Evolutionary conservation across 2,888 invertebrate genomes (phyloP), one percentile per base, ranked within the genome.

Genomic region (Orchesellides sinensis): DNA sequence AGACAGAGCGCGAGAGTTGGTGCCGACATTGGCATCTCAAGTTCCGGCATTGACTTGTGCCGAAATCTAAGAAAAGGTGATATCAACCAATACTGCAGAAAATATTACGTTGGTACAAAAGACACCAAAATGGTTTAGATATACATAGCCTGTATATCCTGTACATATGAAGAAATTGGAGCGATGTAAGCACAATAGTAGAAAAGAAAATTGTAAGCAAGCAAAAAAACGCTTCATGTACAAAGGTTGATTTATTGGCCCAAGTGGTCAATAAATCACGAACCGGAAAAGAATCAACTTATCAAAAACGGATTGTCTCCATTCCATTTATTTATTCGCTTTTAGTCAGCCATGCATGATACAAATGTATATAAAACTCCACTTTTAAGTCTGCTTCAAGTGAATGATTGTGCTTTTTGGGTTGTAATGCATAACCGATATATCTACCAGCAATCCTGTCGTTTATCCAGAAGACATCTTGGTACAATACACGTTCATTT

Each of bases 241-340:
- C 65, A 45, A 21, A 54, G 74, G 49, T 72, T 87, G 86, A 87
- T 85, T 87, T 87, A 87, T 87, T 79, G 85, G 75, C 79, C 84
- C 83, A 87, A 84, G 75, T 85, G 86, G 84, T 83, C 86, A 80
- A 87, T 87, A 87, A 87, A 87, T 87, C 86, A 87, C 86, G 68
- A 70, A 83, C 82, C 78, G 82, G 84, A 73, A 85, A 86, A 83
- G 84, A 85, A 87, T 85, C 85, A 83, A 86, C 84, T 83, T 79
- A 83, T 86, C 83, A 84, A 86, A 83, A 83, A 85, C 85, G 85
- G 83, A 86, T 86, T 85, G 85, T 86, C 85, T 85, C 83, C 78
- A 80, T 84, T 79, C 78, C 78, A 79, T 79, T 79, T 79, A 72
- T 72, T 79, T 70, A n/a, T n/a, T n/a, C n/a, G n/a, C 72, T 72